Evolutionary conservation across 2,888 invertebrate genomes (phyloP).

Genomic region (Tetragnatha montana): DNA sequence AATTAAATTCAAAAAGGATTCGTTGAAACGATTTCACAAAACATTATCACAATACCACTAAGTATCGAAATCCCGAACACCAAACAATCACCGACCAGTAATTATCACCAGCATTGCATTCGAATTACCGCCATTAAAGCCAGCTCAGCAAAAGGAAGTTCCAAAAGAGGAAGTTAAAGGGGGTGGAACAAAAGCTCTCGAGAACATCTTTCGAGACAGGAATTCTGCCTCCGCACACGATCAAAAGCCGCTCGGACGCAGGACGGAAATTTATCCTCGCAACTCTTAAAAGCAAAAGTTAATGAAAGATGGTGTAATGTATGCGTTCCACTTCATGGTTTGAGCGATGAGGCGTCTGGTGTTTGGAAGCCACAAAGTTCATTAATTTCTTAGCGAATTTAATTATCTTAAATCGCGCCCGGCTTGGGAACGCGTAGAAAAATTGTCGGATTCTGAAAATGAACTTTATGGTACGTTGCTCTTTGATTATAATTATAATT

Average conservation of each 20-base stretch:
- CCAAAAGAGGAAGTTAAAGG: background rate
- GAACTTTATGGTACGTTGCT: background rate
- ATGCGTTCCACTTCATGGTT: constrained; percentile 23
- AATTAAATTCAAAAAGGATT: no score
- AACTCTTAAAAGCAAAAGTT: constrained; percentile 27
- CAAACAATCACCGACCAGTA: background rate
- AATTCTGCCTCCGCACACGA: background rate
- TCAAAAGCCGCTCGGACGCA: constrained; percentile 3
- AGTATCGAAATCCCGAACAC: background rate
- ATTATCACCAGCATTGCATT: background rate
- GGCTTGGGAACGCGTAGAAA: background rate
- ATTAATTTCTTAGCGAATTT: constrained; percentile 29
- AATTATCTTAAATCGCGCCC: constrained; percentile 13
- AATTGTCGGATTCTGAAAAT: background rate
- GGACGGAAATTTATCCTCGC: constrained; percentile 14
- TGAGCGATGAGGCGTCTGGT: constrained; percentile 2
- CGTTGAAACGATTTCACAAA: no score
- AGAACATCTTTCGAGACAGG: background rate
- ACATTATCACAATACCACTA: background rate
- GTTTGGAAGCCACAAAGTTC: constrained; percentile 3
- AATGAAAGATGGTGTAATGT: constrained; percentile 28
- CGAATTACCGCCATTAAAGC: background rate
- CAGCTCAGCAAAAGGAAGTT: background rate
- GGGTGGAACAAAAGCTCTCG: background rate
- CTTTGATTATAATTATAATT: background rate